A percentile compares a stretch with the other conserved stretches of the same genome.
phyloP scores from a whole-genome alignment of 2,113 vertebrate species.

The Dromas ardeola region DNA sequence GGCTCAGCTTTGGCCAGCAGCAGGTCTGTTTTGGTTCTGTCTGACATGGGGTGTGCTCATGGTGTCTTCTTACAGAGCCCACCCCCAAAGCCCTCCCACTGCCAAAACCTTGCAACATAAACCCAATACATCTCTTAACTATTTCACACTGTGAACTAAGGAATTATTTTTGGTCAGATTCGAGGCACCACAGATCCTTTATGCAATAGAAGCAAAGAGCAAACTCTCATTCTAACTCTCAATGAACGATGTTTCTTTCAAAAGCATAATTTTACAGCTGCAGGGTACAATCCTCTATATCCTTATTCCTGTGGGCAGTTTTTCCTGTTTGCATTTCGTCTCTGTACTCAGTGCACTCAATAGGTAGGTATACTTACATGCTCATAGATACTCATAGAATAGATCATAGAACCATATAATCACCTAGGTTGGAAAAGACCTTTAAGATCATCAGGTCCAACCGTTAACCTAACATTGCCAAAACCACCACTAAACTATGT shows the following conservation, averaged over 20 bases:
- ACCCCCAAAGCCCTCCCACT: accelerated
- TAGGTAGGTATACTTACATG: background rate
- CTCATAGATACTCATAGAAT: background rate
- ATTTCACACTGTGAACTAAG: background rate
- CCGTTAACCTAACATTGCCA: background rate
- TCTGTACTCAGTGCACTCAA: background rate
- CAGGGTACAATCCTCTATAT: background rate
- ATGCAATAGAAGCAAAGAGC: background rate
- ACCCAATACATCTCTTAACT: background rate
- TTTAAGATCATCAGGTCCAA: background rate
- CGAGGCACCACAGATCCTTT: background rate
- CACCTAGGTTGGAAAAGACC: background rate
- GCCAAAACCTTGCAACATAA: background rate
- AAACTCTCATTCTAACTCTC: background rate
- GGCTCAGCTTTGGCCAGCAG: background rate
- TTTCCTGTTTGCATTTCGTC: background rate
- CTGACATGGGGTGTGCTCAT: background rate
- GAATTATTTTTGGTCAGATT: background rate
- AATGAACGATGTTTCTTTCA: background rate
- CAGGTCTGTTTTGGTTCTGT: background rate
- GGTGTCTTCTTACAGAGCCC: background rate
- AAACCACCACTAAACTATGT: background rate
- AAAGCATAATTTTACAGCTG: background rate
- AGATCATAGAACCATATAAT: background rate
- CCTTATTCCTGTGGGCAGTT: background rate